Base-by-base conservation (phyloP, 2,888 invertebrate species). In the Scrobipalpa costella region DNA sequence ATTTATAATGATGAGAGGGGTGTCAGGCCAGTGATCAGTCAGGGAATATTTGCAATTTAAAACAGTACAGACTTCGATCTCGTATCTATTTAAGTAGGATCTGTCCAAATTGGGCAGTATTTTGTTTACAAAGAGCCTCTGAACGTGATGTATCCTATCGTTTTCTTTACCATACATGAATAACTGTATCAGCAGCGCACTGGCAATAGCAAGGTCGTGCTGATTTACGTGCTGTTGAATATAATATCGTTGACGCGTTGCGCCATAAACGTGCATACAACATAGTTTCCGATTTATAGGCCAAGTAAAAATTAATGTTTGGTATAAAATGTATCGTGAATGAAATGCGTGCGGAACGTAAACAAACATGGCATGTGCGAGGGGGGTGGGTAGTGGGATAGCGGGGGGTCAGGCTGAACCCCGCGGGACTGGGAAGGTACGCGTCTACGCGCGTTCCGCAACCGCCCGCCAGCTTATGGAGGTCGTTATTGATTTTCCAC, bases 401-500 rank as follows among this genome's bases (percentile, higher is more conserved):
- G 73, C 71, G 70, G 71, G 44, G 44, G 44, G 44, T 44, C 44
- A 21, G 50, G 21, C 8, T 3, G 7, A 49, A 13, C 33, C 34
- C 34, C 55, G 55, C 55, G 55, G 55, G 55, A 34, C 55, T 15
- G 15, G 55, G 55, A 34, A 61, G 57, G 61, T 44, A 57, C 62
- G 64, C 65, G 66, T 64, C 65, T 64, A 66, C 65, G 70, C 71
- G 73, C 70, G 71, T 73, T 72, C 68, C 69, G 70, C 68, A 68
- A 68, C 67, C 69, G 64, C 68, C 68, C 71, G 72, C 68, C 72
- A 66, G 69, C 71, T 75, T 73, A 71, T 72, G 72, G 74, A 76
- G 76, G 76, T 72, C 73, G 71, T 72, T 78, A 78, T 78, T 78
- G 78, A 78, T 78, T 78, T 78, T 75, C 73, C 73, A 73, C 69